A percentile compares a stretch with the other conserved stretches of the same genome.
Conservation (phyloP, 2,888 invertebrate genomes). For the Periphyllus acericola region DNA sequence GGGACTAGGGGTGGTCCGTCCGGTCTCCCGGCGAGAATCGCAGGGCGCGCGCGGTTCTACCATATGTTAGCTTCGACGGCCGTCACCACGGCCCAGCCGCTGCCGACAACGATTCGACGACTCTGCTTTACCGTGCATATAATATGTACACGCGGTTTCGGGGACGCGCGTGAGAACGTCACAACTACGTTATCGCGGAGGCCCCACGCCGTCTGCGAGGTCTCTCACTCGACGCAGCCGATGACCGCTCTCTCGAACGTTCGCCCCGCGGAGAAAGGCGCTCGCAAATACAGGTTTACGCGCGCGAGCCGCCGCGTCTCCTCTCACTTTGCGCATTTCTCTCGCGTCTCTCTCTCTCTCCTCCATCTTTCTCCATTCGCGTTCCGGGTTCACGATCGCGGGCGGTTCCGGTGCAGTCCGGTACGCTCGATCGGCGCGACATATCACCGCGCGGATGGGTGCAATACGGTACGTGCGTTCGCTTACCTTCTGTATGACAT, state of each 20-base stretch:
- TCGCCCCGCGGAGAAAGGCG: slow-evolving; percentile 37
- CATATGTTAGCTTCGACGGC: neutral
- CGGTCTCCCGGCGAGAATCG: neutral
- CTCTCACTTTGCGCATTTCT: slow-evolving; percentile 35
- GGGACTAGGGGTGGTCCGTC: neutral
- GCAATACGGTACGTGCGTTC: neutral
- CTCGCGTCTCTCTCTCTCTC: neutral
- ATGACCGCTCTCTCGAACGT: slow-evolving; percentile 36
- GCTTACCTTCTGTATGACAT: slow-evolving; percentile 74
- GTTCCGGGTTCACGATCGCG: slow-evolving; percentile 41
- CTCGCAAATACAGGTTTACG: slow-evolving; percentile 44
- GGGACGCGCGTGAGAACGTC: neutral
- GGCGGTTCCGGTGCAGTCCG: slow-evolving; percentile 24
- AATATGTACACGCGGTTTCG: neutral
- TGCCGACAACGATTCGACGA: neutral
- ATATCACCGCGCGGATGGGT: neutral
- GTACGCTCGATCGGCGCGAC: neutral
- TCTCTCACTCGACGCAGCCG: neutral
- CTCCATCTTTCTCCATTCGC: neutral
- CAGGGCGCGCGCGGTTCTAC: neutral
- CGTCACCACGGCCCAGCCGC: neutral
- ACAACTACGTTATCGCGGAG: neutral
- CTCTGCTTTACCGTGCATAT: neutral
- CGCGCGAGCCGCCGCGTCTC: slow-evolving; percentile 18
- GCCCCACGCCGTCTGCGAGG: neutral